Base-by-base conservation (phyloP, 1,140 invertebrate genomes). In the Heliconius nattereri region DNA sequence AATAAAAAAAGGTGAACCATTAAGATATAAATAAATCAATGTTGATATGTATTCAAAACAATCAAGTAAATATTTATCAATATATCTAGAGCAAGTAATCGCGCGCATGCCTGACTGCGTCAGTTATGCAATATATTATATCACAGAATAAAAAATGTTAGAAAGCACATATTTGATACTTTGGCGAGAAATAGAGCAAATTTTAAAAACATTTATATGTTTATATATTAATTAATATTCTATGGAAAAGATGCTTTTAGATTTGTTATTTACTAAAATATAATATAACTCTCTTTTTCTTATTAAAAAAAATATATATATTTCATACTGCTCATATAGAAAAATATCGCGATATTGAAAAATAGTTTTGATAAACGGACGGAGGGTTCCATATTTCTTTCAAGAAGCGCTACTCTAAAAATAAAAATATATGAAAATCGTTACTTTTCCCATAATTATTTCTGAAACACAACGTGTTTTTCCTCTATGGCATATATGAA, bases 111-210 rank as follows among this genome's bases (percentile, higher is more conserved):
- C 82, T 78, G 75, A 82, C 79, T 82, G 79, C 83, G 85, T 78
- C 82, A 88, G 88, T 94, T 93, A 91, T 91, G 91, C 87, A 94
- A 92, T 83, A 84, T 79, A 86, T 90, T 89, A 35, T 45, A 29
- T 26, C 75, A 45, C 11, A 70, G 60, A 76, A n/a, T 29, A 76
- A 70, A 49, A 29, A 76, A 70, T 76, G 19, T 70, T 70, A 54
- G 75, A 76, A 76, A 49, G 60, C 26, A 66, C 26, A 29, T 66
- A 66, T 26, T 66, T 11, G 13, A 66, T 66, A 16, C 1, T 66
- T 16, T 19, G 11, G 9, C 26, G 60, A 66, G 9, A 66, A 66
- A 66, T 66, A 13, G 60, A 19, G 23, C 26, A 66, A 66, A 29
- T 6, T 66, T 26, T 16, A 29, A 29, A 66, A 66, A 29, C 11